Evolutionary conservation across 2,888 invertebrate genomes (phyloP).

Genomic region (Nasonovia ribisnigri): DNA sequence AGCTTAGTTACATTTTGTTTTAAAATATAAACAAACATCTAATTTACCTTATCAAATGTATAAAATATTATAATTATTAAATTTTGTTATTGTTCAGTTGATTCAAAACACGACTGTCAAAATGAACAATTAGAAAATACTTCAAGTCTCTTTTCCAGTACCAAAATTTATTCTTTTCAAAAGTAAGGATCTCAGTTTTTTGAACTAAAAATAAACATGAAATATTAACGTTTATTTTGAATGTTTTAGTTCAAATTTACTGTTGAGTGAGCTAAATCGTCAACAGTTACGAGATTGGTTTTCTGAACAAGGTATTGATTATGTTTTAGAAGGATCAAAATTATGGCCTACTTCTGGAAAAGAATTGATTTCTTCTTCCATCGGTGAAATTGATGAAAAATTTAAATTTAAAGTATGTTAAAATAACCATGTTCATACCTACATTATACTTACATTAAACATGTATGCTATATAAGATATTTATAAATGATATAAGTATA

Average conservation of each 20-base stretch:
- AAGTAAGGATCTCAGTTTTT: constrained; percentile 34
- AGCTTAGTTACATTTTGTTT: neutral
- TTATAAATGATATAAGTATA: neutral
- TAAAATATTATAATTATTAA: neutral
- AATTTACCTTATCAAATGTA: neutral
- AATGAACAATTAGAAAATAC: constrained; percentile 30
- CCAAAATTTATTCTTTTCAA: constrained; percentile 46
- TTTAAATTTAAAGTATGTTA: constrained; percentile 78
- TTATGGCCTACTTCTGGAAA: constrained; percentile 87
- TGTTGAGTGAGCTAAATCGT: constrained; percentile 85
- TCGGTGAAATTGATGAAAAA: constrained; percentile 89
- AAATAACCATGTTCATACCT: neutral
- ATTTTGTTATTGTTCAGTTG: constrained; percentile 37
- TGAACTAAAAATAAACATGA: neutral
- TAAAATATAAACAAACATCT: neutral
- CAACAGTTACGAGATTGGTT: constrained; percentile 88
- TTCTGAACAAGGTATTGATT: constrained; percentile 80
- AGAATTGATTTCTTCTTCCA: constrained; percentile 83
- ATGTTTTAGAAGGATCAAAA: constrained; percentile 83
- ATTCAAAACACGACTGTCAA: constrained; percentile 30
- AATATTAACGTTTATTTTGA: neutral
- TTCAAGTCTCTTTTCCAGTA: constrained; percentile 26
- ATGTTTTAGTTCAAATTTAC: constrained; percentile 69
- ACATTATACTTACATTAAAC: neutral
- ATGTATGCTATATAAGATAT: neutral